Conservation (phyloP, 2,888 invertebrate species). For the Odontocerum albicorne region DNA sequence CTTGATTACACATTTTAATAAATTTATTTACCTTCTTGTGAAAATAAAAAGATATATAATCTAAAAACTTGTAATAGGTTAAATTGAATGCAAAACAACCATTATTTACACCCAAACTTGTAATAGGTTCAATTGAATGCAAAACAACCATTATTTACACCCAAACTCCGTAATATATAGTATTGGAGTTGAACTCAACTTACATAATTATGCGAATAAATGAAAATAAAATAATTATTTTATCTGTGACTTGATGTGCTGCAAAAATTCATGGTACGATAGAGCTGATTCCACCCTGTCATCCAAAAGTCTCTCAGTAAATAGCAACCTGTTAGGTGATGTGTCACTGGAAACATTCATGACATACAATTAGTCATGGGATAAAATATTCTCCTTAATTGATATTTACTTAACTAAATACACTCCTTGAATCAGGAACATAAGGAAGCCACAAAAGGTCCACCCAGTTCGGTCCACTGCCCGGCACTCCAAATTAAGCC, state of each 20-base stretch:
- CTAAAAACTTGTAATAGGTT: too few species aligned
- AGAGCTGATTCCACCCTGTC: slow-evolving; percentile 92
- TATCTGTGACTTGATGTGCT: slow-evolving; percentile 88
- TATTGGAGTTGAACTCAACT: not conserved
- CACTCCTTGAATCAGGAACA: too few species aligned
- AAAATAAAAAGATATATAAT: too few species aligned
- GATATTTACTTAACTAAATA: too few species aligned
- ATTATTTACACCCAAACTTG: not conserved
- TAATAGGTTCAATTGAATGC: too few species aligned
- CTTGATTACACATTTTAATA: not conserved
- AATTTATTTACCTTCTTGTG: not conserved
- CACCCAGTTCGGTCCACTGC: too few species aligned
- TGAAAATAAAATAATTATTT: slow-evolving; percentile 60
- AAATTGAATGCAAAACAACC: not conserved
- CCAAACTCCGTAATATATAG: not conserved
- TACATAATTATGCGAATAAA: slow-evolving; percentile 1
- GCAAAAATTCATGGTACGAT: slow-evolving; percentile 98
- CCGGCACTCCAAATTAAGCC: too few species aligned
- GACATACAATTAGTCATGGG: too few species aligned
- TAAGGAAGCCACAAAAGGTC: too few species aligned
- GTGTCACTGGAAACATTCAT: slow-evolving; percentile 76
- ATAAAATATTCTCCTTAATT: too few species aligned
- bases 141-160: not conserved
- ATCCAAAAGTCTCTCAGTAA: slow-evolving; percentile 89
- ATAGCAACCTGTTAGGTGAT: slow-evolving; percentile 76